These are phyloP conservation scores for Tipula helvola DNA, from an alignment of 2,888 invertebrate genomes.

Conservation along the genomic window DNA sequence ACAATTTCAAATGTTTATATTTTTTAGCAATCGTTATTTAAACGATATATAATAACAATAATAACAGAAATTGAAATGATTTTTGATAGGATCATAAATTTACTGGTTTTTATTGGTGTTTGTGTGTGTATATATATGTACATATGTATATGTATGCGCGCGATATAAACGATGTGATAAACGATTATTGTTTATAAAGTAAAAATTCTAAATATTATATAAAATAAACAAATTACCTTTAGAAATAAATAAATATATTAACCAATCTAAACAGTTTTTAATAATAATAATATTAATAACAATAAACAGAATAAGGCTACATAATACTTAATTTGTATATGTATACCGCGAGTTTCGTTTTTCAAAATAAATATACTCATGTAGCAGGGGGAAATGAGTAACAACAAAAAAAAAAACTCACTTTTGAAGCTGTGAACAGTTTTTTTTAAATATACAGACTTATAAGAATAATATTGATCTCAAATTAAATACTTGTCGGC, in stretches of 20 bases:
- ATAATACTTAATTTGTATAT: background rate
- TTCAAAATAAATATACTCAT: background rate
- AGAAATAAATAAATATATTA: background rate
- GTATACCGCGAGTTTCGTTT: background rate
- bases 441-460: background rate
- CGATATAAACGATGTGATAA: background rate
- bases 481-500: background rate
- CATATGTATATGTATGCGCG: too few species aligned
- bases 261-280: background rate
- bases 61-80: background rate
- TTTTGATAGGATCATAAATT: slow-evolving; percentile 4
- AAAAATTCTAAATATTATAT: background rate
- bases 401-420: background rate
- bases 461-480: background rate
- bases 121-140: background rate
- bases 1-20: background rate
- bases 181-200: background rate
- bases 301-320: background rate
- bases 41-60: background rate
- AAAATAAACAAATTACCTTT: background rate
- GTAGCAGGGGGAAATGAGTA: background rate
- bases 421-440: background rate
- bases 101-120: background rate
- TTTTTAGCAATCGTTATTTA: background rate
- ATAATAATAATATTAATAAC: background rate